phyloP scores from a whole-genome alignment of 37 sponge, comb jelly and placozoan genomes.

The Aphrocallistes beatrix region DNA sequence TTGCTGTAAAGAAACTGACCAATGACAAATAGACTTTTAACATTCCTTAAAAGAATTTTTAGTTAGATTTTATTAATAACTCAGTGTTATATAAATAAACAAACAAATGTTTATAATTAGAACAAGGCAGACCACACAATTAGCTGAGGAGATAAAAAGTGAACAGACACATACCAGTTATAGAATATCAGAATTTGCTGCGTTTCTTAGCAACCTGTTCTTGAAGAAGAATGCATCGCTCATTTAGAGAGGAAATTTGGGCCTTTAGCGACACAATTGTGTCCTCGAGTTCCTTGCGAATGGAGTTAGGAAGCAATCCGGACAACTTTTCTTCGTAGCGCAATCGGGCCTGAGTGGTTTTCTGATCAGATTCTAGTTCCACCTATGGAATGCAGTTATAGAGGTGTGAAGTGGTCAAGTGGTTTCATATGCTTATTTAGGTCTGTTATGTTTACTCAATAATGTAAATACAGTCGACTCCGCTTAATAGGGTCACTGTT shows the following conservation, averaged over 20 bases:
- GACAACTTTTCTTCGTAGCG: constrained; percentile 5
- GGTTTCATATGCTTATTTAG: too few species aligned
- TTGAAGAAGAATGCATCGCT: not conserved
- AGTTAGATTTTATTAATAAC: not conserved
- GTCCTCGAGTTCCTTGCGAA: constrained; percentile 2
- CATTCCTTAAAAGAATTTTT: too few species aligned
- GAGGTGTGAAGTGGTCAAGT: too few species aligned
- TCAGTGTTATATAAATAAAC: not conserved
- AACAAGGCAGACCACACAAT: not conserved
- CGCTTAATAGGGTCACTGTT: too few species aligned
- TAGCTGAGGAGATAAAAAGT: not conserved
- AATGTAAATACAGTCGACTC: too few species aligned
- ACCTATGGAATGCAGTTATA: not conserved
- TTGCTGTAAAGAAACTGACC: too few species aligned
- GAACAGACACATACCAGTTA: not conserved
- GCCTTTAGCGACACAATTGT: constrained; percentile 15
- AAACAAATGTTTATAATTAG: not conserved
- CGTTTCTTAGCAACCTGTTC: constrained; percentile 14
- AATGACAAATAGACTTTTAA: too few species aligned
- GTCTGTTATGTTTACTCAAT: too few species aligned
- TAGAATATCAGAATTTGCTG: not conserved
- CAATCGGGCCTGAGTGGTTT: not conserved
- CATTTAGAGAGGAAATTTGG: not conserved
- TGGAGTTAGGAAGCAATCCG: not conserved
- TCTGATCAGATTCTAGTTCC: not conserved